Evolutionary conservation across 2,113 vertebrate genomes (phyloP).

Genomic region (Hyla sarda): DNA sequence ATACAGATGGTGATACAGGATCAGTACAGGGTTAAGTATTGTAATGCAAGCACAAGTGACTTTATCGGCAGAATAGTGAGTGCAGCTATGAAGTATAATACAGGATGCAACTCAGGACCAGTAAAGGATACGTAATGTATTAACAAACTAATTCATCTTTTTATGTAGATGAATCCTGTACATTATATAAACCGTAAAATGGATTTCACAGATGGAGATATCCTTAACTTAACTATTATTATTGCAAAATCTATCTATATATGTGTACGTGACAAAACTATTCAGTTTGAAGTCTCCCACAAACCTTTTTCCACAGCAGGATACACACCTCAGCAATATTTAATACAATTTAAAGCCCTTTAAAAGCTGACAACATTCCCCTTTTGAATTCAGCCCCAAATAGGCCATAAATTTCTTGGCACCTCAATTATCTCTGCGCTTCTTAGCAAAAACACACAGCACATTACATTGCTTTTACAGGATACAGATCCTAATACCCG

Average conservation of each 20-base stretch:
- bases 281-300: not conserved
- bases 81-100: too few relatives aligned
- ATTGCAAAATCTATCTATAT: not conserved
- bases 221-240: not conserved
- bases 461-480: conserved; percentile 5
- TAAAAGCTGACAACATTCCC: conserved; percentile 14
- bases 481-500: not conserved
- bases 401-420: conserved; percentile 21
- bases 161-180: too few relatives aligned
- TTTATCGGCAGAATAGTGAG: too few relatives aligned
- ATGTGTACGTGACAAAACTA: not conserved
- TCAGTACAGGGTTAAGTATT: too few relatives aligned
- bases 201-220: too few relatives aligned
- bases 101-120: too few relatives aligned
- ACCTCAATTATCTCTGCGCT: conserved; percentile 18
- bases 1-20: too few relatives aligned
- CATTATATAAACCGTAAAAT: too few relatives aligned
- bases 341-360: conserved; percentile 15
- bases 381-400: conserved; percentile 9
- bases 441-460: conserved; percentile 9
- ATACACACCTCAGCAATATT: not conserved
- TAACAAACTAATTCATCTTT: too few relatives aligned
- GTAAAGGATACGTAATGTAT: too few relatives aligned
- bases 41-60: too few relatives aligned
- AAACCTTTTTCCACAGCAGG: not conserved